Evolutionary conservation across 2,888 invertebrate genomes (phyloP).

Genomic region (Patella depressa): DNA sequence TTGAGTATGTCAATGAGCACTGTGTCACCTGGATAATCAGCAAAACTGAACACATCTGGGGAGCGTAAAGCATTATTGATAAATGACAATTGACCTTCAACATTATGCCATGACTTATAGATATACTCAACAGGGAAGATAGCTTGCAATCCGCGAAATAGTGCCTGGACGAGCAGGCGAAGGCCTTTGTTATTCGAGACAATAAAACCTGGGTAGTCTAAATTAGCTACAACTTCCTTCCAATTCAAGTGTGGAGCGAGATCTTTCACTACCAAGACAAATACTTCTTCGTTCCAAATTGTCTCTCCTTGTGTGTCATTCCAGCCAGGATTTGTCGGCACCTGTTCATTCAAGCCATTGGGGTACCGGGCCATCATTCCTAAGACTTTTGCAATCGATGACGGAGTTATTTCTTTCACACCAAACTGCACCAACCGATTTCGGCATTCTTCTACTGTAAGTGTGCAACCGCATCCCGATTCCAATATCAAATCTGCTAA

Average conservation of each 20-base stretch:
- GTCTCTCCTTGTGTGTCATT: conserved; percentile 71
- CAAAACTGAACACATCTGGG: conserved; percentile 94
- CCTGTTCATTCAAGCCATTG: conserved; percentile 79
- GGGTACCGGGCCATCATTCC: conserved; percentile 76
- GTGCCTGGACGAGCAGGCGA: conserved; percentile 84
- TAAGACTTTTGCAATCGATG: conserved; percentile 82
- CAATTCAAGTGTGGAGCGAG: conserved; percentile 80
- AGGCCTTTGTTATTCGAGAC: conserved; percentile 82
- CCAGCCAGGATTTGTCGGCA: conserved; percentile 46
- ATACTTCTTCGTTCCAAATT: conserved; percentile 94
- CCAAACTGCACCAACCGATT: conserved; percentile 86
- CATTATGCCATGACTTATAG: conserved; percentile 92
- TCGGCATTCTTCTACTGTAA: conserved; percentile 75
- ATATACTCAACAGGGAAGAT: conserved; percentile 81
- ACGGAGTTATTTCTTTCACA: conserved; percentile 82
- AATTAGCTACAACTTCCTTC: conserved; percentile 91
- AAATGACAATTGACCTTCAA: conserved; percentile 89
- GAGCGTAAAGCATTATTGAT: conserved; percentile 88
- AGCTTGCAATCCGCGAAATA: conserved; percentile 79
- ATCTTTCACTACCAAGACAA: conserved; percentile 92
- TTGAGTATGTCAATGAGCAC: conserved; percentile 91
- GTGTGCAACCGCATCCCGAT: conserved; percentile 91
- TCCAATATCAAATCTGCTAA: conserved; percentile 90
- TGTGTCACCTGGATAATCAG: conserved; percentile 89
- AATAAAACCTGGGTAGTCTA: conserved; percentile 90